These are phyloP conservation scores for Cephus cinctus DNA, from an alignment of 1,140 invertebrate genomes.

Conservation along the genomic window DNA sequence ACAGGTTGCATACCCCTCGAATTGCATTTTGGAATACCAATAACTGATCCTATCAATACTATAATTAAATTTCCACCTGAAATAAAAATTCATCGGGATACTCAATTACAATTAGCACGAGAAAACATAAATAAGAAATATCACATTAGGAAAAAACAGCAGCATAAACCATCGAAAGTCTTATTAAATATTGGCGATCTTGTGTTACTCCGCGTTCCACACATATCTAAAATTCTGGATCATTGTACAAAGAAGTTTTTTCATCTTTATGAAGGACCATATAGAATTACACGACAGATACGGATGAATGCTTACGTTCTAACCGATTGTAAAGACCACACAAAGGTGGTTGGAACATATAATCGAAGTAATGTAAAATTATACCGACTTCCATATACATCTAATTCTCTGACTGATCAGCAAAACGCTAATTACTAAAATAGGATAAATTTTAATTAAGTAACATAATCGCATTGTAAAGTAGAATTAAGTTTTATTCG, in stretches of 20 bases:
- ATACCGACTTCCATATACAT: too few species aligned
- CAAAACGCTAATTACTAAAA: neutral
- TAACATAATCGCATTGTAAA: too few species aligned
- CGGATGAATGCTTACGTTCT: neutral
- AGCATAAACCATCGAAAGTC: constrained; percentile 1
- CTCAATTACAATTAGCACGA: neutral
- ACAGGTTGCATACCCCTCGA: neutral
- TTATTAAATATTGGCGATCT: neutral
- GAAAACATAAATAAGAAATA: neutral
- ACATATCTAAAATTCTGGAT: too few species aligned
- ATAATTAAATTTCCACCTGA: neutral
- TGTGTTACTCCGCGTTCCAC: neutral
- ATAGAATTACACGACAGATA: neutral
- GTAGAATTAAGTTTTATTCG: too few species aligned
- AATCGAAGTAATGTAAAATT: neutral
- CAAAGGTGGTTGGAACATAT: neutral
- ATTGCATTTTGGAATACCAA: neutral
- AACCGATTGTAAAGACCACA: neutral
- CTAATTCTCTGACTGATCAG: neutral
- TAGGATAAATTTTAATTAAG: too few species aligned
- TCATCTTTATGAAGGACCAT: neutral
- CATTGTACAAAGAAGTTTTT: neutral
- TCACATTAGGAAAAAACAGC: neutral
- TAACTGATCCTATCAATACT: neutral
- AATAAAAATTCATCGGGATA: neutral